These are phyloP conservation scores for Orchesella cincta DNA, from an alignment of 1,140 invertebrate genomes.

Conservation along the genomic window DNA sequence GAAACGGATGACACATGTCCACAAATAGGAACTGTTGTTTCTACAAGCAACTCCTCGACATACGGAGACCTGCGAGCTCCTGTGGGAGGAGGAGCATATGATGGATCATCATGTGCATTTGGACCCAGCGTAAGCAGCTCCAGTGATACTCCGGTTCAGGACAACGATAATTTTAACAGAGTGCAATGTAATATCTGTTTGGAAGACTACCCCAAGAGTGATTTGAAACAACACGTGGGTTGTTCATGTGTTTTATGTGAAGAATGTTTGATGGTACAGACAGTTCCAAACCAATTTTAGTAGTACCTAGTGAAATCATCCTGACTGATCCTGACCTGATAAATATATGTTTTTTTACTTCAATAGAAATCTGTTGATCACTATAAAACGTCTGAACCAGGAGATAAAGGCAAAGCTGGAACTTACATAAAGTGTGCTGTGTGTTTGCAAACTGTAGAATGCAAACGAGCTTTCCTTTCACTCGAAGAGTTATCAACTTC, in stretches of 20 bases:
- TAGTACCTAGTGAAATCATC: background rate
- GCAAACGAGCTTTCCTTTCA: conserved; percentile 59
- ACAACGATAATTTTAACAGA: conserved; percentile 1
- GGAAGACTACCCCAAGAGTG: conserved; percentile 63
- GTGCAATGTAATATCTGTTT: conserved; percentile 66
- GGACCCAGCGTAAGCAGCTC: background rate
- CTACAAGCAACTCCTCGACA: background rate
- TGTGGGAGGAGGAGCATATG: background rate
- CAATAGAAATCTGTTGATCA: conserved; percentile 60
- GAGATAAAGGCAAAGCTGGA: background rate
- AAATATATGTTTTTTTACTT: conserved; percentile 40
- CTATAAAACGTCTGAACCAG: conserved; percentile 57
- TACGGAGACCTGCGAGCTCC: background rate
- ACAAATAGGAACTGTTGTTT: background rate
- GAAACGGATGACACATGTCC: conserved; percentile 23
- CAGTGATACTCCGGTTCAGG: background rate
- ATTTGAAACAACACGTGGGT: conserved; percentile 62
- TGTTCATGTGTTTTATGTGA: conserved; percentile 66
- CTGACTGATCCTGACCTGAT: background rate
- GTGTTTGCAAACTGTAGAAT: conserved; percentile 58
- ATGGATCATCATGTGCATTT: background rate
- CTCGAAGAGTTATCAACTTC: conserved; percentile 55
- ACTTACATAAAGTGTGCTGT: conserved; percentile 60
- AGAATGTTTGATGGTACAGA: conserved; percentile 66
- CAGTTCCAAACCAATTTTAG: conserved; percentile 47